phyloP scores from a whole-genome alignment of 2,797 vertebrate genomes.

The Coranthus polyacanthus region DNA sequence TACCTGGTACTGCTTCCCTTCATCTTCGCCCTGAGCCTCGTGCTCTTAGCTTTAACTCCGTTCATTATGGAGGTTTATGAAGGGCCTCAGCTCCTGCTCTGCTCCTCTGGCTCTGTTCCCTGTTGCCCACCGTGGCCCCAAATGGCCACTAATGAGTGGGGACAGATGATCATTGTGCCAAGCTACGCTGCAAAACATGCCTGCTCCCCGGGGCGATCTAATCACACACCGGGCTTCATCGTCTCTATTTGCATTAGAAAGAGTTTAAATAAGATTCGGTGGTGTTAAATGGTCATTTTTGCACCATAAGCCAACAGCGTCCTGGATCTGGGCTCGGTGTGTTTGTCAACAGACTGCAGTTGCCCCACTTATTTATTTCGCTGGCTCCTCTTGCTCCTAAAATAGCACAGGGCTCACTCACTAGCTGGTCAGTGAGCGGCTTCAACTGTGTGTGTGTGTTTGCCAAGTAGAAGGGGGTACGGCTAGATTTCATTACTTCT shows the following conservation, averaged over 20 bases:
- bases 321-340: constrained; percentile 34
- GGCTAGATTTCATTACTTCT: constrained; percentile 30
- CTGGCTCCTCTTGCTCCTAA: constrained; percentile 48
- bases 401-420: constrained; percentile 63
- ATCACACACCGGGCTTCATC: not conserved
- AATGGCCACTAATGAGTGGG: constrained; percentile 70
- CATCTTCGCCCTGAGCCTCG: constrained; percentile 19
- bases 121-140: constrained; percentile 54
- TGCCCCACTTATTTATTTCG: constrained; percentile 59
- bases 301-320: not conserved
- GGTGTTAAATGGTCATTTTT: not conserved
- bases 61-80: constrained; percentile 42
- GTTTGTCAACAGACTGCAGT: constrained; percentile 76
- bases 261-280: not conserved
- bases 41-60: constrained; percentile 53
- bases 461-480: constrained; percentile 33
- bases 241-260: not conserved
- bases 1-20: constrained; percentile 61
- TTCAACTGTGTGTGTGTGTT: constrained; percentile 10
- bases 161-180: constrained; percentile 57
- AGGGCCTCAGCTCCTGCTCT: constrained; percentile 59
- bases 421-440: constrained; percentile 31
- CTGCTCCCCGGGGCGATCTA: not conserved
- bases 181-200: constrained; percentile 3
- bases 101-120: constrained; percentile 64